phyloP scores from a whole-genome alignment of 2,888 invertebrate species.

The Crioceris asparagi region DNA sequence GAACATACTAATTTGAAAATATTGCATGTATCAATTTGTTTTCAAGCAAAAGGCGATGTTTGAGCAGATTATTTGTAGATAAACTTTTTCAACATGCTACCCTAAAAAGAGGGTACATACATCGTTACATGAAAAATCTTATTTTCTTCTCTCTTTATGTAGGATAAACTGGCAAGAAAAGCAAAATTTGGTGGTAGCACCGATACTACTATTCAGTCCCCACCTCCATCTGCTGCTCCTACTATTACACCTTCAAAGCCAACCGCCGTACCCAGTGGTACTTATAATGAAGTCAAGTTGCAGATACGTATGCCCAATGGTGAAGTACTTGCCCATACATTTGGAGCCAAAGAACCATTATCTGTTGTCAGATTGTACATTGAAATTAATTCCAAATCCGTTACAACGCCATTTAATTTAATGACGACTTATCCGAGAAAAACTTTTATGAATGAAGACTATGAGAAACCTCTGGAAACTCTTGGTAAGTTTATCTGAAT shows the following conservation, averaged over 20 bases:
- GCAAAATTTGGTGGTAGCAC: conserved; percentile 40
- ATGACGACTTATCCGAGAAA: conserved; percentile 90
- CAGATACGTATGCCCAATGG: conserved; percentile 75
- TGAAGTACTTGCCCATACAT: conserved; percentile 58
- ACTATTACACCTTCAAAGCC: conserved; percentile 27
- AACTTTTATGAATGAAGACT: conserved; percentile 77
- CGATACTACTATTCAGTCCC: conserved; percentile 21
- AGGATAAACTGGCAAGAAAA: conserved; percentile 79
- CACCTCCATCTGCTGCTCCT: conserved; percentile 29
- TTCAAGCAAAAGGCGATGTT: too few relatives aligned
- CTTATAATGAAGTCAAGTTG: conserved; percentile 45
- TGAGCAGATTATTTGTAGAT: too few relatives aligned
- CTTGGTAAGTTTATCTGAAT: conserved; percentile 51
- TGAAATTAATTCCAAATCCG: conserved; percentile 67
- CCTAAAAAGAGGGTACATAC: too few relatives aligned
- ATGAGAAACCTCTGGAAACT: conserved; percentile 72
- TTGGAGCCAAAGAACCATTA: conserved; percentile 77
- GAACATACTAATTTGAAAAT: too few relatives aligned
- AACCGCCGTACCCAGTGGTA: background rate
- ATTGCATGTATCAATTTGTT: too few relatives aligned
- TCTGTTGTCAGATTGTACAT: conserved; percentile 84
- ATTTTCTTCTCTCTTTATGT: conserved; percentile 26
- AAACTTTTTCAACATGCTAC: too few relatives aligned
- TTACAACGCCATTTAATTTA: conserved; percentile 59
- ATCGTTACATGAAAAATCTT: background rate